Evolutionary conservation across 1,140 invertebrate genomes (phyloP).

Genomic region (Procambarus clarkii): DNA sequence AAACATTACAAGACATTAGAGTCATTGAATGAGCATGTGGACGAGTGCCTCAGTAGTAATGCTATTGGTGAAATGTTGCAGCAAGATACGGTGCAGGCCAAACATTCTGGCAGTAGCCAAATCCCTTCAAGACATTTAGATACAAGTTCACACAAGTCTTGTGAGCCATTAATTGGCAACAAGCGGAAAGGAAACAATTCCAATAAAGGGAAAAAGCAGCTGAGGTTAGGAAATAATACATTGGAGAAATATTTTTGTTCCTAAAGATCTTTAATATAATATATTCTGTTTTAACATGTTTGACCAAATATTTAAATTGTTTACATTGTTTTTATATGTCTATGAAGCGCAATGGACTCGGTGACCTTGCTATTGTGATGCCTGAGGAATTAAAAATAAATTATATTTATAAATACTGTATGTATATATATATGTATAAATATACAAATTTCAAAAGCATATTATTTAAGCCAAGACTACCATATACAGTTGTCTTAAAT

Average conservation of each 20-base stretch:
- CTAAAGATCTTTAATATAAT: background rate
- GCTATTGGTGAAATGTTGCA: constrained; percentile 36
- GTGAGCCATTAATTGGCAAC: background rate
- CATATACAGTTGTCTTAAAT: too few species aligned
- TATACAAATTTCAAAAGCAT: too few species aligned
- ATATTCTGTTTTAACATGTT: background rate
- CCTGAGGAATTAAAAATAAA: too few species aligned
- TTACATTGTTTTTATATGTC: too few species aligned
- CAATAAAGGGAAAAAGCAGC: background rate
- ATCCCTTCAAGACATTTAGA: background rate
- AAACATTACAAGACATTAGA: background rate
- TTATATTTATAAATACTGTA: too few species aligned
- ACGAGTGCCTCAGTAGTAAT: constrained; percentile 53
- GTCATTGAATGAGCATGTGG: constrained; percentile 42
- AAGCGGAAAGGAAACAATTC: constrained; percentile 39
- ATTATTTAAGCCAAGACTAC: too few species aligned
- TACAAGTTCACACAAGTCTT: background rate
- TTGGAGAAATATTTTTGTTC: background rate
- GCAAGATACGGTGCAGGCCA: background rate
- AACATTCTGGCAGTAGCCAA: background rate
- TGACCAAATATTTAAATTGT: too few species aligned
- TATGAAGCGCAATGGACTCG: too few species aligned
- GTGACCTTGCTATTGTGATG: too few species aligned
- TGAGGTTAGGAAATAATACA: background rate
- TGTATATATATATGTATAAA: too few species aligned